Base-by-base conservation (phyloP, 2,888 invertebrate genomes). In the Ichneumoninae sp. region DNA sequence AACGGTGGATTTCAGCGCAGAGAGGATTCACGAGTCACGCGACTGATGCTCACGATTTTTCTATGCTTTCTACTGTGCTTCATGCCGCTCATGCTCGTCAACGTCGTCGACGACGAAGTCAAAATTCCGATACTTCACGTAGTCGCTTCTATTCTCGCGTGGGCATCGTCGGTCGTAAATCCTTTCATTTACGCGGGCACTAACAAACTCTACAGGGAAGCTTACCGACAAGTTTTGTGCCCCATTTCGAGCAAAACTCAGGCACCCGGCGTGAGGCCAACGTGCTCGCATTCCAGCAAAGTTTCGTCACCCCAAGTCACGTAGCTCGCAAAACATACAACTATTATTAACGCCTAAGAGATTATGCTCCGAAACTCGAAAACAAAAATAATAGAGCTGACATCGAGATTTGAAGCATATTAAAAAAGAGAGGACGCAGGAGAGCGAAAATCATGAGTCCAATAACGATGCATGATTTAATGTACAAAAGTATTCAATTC, bases 141-240 rank as follows among this genome's bases (percentile, higher is more conserved):
- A 84, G 94, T 97, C 78, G 97, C 97, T 0, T 98, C 98, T 0
- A 96, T 98, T 74, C 94, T 98, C 86, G 97, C 98, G 0, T 98
- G 98, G 97, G 97, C 97, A 0, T 98, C 98, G 0, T 97, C 97
- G 83, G 98, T 98, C 72, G 95, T 98, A 87, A 98, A 98, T 94
- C 98, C 98, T 0, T 95, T 98, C 85, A 97, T 98, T 87, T 98
- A 98, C 94, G 98, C 98, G 3, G 97, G 97, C 7, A 97, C 97
- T 88, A 98, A 98, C 93, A 95, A 97, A 86, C 97, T 97, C 90
- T 98, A 98, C 91, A 94, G 96, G 10, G 92, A 93, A 70, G 93
- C 93, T 8, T 93, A 93, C 86, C 90, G 91, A 62, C 93, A 93
- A 80, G 85, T 93, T 60, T 86, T 93, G 50, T 93, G 93, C 54